Conservation (phyloP, 2,797 vertebrate species). For the Astyanax mexicanus region DNA sequence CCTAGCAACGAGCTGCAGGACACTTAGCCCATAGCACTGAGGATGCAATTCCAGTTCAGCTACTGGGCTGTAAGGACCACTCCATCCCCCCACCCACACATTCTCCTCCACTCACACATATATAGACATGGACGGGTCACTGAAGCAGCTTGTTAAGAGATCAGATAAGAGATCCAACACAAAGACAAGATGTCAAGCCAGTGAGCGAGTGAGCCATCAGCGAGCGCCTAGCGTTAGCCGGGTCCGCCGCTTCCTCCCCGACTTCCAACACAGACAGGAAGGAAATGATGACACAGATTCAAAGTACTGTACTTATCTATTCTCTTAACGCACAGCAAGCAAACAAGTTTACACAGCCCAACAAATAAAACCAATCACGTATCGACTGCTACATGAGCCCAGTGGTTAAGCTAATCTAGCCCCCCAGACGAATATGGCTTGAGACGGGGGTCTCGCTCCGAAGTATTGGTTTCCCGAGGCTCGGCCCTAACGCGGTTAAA, state of each 20-base stretch:
- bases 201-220: too few species aligned
- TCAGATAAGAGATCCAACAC: neutral
- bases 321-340: slow-evolving; percentile 21
- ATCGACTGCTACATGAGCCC: slow-evolving; percentile 34
- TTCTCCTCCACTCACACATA: too few species aligned
- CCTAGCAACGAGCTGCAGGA: neutral
- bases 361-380: slow-evolving; percentile 40
- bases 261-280: slow-evolving; percentile 13
- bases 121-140: slow-evolving; percentile 33
- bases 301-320: slow-evolving; percentile 20
- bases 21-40: neutral
- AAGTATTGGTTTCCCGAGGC: slow-evolving; percentile 76
- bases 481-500: slow-evolving; percentile 76
- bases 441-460: slow-evolving; percentile 59
- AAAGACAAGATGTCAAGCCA: neutral
- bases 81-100: slow-evolving; percentile 37
- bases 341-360: slow-evolving; percentile 31
- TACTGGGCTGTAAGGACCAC: neutral
- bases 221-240: neutral
- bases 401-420: slow-evolving; percentile 25
- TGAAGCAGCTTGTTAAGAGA: slow-evolving; percentile 16
- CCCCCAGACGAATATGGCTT: slow-evolving; percentile 29
- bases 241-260: slow-evolving; percentile 6
- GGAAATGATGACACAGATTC: slow-evolving; percentile 1
- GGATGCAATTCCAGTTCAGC: neutral